These are phyloP conservation scores for Cyphomyrus discorhynchus DNA, from an alignment of 2,113 vertebrate genomes.

Conservation along the genomic window DNA sequence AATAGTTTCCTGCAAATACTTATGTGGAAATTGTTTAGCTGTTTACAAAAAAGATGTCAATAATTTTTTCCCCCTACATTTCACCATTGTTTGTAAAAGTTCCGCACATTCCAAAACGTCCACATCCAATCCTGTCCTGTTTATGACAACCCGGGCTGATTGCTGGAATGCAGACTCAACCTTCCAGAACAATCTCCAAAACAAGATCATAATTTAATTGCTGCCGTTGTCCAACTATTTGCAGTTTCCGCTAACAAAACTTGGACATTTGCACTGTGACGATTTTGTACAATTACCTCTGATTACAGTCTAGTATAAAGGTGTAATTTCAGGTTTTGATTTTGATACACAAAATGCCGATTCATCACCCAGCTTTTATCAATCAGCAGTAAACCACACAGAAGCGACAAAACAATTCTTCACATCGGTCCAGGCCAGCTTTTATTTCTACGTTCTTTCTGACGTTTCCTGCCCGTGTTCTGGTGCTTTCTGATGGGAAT, in stretches of 20 bases:
- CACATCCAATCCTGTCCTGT: background rate
- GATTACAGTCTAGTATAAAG: conserved; percentile 2
- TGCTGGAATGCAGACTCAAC: background rate
- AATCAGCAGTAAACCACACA: background rate
- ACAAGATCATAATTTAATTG: background rate
- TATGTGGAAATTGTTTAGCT: background rate
- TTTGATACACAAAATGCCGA: background rate
- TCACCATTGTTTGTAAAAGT: background rate
- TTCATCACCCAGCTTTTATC: background rate
- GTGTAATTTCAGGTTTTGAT: background rate
- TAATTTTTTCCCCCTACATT: background rate
- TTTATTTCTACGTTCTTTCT: background rate
- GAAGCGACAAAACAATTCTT: background rate
- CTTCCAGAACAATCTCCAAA: background rate
- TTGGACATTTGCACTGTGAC: background rate
- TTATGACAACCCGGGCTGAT: background rate
- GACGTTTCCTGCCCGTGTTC: background rate
- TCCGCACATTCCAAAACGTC: background rate
- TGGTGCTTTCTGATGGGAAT: background rate
- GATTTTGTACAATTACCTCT: conserved; percentile 15
- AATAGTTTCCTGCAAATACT: background rate
- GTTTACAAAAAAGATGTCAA: background rate
- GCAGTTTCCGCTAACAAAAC: background rate
- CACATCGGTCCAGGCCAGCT: background rate
- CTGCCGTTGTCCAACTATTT: background rate